phyloP scores from a whole-genome alignment of 2,113 vertebrate genomes.

The Sceloporus undulatus region DNA sequence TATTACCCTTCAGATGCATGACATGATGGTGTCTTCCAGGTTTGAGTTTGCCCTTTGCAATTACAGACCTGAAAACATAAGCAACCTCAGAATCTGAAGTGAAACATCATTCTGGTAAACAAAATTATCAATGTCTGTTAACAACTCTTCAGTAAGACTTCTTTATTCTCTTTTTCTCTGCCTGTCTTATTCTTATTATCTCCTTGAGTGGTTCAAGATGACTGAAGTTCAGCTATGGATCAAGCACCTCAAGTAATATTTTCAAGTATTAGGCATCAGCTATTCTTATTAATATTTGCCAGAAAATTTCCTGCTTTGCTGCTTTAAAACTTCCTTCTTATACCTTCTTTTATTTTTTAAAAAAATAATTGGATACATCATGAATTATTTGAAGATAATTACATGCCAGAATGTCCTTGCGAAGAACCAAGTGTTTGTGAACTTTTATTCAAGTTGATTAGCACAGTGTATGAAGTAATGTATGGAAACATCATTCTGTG shows the following conservation, averaged over 20 bases:
- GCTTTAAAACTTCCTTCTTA: conserved; percentile 56
- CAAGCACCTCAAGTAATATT: conserved; percentile 61
- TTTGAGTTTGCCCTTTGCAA: not conserved
- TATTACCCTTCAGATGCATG: not conserved
- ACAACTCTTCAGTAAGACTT: not conserved
- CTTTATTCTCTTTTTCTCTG: conserved; percentile 4
- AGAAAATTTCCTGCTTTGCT: conserved; percentile 57
- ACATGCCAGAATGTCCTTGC: conserved; percentile 52
- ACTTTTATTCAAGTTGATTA: conserved; percentile 53
- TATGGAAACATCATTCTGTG: conserved; percentile 13
- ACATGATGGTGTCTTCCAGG: not conserved
- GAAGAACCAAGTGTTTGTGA: conserved; percentile 54
- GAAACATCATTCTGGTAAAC: not conserved
- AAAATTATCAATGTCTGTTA: conserved; percentile 52
- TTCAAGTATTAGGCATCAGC: conserved; percentile 46
- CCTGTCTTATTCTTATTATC: conserved; percentile 35
- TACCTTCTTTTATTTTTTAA: conserved; percentile 34
- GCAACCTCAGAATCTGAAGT: conserved; percentile 28
- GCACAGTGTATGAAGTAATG: conserved; percentile 34
- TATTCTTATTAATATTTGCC: conserved; percentile 63
- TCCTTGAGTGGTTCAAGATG: conserved; percentile 45
- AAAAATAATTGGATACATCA: not conserved
- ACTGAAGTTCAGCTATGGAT: conserved; percentile 54
- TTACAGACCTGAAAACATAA: not conserved
- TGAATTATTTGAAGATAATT: conserved; percentile 64